Conservation (phyloP, 2,888 invertebrate genomes). For the Anticlea derivata region DNA sequence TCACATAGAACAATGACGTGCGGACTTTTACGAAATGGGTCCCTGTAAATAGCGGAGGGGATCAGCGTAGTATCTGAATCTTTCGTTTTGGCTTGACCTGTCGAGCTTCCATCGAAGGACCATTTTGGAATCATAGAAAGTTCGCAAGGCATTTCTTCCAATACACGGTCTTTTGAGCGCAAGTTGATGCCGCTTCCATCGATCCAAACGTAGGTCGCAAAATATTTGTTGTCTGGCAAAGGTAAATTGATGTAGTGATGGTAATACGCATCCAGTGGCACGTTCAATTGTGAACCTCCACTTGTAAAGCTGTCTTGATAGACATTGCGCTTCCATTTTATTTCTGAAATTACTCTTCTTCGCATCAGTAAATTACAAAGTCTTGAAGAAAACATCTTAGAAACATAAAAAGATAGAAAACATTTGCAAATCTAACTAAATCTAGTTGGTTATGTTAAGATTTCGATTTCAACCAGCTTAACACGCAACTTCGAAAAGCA, state of each 20-base stretch:
- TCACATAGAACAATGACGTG: conserved; percentile 95
- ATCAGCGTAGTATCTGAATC: conserved; percentile 94
- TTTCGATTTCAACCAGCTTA: too few relatives aligned
- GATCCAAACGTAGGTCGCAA: conserved; percentile 91
- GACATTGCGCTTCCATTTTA: conserved; percentile 25
- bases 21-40: conserved; percentile 94
- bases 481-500: too few relatives aligned
- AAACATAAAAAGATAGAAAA: conserved; percentile 3
- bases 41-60: conserved; percentile 94
- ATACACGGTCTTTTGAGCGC: conserved; percentile 87
- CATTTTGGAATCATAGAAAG: conserved; percentile 87
- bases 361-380: conserved; percentile 3
- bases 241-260: conserved; percentile 70
- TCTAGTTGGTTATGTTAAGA: conserved; percentile 22
- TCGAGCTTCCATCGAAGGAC: conserved; percentile 98
- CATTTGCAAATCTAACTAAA: too few relatives aligned
- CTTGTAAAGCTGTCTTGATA: conserved; percentile 43
- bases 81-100: conserved; percentile 91
- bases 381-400: conserved; percentile 26
- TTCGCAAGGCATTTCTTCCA: conserved; percentile 83
- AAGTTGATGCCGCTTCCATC: conserved; percentile 90
- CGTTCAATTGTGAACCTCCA: conserved; percentile 43
- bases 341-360: not conserved
- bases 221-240: conserved; percentile 81
- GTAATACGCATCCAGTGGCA: conserved; percentile 52